A percentile compares a stretch with the other conserved stretches of the same genome.
Evolutionary conservation across 2,888 invertebrate species (phyloP).

Genomic region (Electrophaes corylata): DNA sequence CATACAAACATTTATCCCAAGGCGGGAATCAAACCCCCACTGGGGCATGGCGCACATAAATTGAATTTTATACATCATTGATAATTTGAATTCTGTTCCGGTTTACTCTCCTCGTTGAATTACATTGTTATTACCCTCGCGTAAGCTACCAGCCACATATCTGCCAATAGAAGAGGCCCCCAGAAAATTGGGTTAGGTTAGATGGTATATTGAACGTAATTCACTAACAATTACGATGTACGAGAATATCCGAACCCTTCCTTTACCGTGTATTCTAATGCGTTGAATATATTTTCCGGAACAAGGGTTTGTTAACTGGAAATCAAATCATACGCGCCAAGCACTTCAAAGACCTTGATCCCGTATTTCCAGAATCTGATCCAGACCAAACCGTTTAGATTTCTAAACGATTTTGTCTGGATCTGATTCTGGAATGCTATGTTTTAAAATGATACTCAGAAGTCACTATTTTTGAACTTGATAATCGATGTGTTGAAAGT

Average conservation of each 20-base stretch:
- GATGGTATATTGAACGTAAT: slow-evolving; percentile 13
- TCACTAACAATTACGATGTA: slow-evolving; percentile 10
- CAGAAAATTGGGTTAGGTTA: slow-evolving; percentile 5
- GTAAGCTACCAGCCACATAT: not conserved
- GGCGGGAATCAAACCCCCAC: no score
- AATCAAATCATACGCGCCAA: slow-evolving; percentile 19
- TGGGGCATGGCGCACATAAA: no score
- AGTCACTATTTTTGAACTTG: no score
- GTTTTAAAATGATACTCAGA: no score
- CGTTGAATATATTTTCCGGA: slow-evolving; percentile 15
- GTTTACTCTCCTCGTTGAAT: not conserved
- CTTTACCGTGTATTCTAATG: slow-evolving; percentile 15
- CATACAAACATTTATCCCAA: no score
- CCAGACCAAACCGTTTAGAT: not conserved
- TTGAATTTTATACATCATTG: not conserved
- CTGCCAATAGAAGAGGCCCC: not conserved
- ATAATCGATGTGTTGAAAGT: no score
- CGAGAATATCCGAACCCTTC: slow-evolving; percentile 13
- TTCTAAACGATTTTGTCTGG: no score
- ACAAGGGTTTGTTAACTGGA: slow-evolving; percentile 14
- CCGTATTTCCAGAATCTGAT: slow-evolving; percentile 12
- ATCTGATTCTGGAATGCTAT: no score
- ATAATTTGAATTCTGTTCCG: not conserved
- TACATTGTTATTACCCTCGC: not conserved
- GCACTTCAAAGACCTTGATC: slow-evolving; percentile 13